These are phyloP conservation scores for Psilopsiagon aymara DNA, from an alignment of 2,113 vertebrate genomes.

Conservation along the genomic window DNA sequence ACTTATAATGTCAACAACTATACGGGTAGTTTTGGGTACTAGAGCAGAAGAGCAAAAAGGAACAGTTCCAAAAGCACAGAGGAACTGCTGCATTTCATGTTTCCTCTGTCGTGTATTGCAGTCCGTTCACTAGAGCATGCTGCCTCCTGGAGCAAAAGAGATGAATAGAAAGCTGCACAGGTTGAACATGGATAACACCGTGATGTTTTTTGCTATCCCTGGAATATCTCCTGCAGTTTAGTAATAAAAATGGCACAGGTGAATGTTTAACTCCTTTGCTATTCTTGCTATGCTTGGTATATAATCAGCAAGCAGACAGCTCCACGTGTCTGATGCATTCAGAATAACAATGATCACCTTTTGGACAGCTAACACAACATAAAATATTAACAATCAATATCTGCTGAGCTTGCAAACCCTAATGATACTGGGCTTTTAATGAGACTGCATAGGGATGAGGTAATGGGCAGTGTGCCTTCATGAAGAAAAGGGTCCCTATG, in stretches of 20 bases:
- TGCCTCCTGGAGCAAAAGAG: constrained; percentile 62
- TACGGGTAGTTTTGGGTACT: not conserved
- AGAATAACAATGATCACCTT: constrained; percentile 26
- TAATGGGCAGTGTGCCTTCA: not conserved
- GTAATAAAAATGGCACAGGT: not conserved
- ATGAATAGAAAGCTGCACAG: constrained; percentile 18
- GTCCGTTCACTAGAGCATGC: constrained; percentile 46
- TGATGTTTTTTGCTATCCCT: not conserved
- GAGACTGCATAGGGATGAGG: not conserved
- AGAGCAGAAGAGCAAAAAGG: not conserved
- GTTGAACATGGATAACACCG: not conserved
- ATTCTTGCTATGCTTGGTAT: not conserved
- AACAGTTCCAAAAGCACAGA: not conserved
- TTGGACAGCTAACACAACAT: constrained; percentile 1
- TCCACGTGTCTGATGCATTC: not conserved
- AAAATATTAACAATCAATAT: constrained; percentile 44
- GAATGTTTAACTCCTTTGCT: not conserved
- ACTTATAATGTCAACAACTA: not conserved
- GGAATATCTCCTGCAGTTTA: not conserved
- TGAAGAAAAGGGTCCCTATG: not conserved
- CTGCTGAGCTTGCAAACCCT: not conserved
- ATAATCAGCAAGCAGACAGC: not conserved
- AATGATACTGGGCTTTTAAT: not conserved
- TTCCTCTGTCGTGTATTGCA: constrained; percentile 20
- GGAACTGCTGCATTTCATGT: not conserved